phyloP scores from a whole-genome alignment of 2,888 invertebrate genomes.

The Drosophila nr. medialis region DNA sequence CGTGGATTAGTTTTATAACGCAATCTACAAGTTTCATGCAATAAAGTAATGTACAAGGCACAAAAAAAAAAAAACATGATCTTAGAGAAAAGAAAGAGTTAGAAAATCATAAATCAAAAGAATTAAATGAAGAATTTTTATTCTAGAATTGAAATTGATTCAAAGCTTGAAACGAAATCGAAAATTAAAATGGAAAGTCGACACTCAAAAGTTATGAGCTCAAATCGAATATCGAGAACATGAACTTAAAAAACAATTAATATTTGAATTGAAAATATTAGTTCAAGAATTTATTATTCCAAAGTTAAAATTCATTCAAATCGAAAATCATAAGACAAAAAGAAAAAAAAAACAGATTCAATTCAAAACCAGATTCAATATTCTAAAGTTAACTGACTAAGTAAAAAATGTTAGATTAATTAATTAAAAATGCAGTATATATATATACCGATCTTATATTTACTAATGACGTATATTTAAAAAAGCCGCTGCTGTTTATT shows the following conservation, averaged over 20 bases:
- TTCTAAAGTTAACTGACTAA: neutral
- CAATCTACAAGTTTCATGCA: conserved; percentile 15
- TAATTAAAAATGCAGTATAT: neutral
- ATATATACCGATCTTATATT: neutral
- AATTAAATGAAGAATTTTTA: too few species aligned
- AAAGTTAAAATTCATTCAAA: neutral
- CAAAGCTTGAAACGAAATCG: neutral
- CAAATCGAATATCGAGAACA: neutral
- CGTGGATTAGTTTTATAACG: conserved; percentile 5
- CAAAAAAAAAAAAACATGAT: too few species aligned
- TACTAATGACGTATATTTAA: neutral
- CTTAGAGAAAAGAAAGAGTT: neutral
- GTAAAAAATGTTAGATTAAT: neutral
- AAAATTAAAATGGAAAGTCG: neutral
- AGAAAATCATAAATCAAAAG: neutral
- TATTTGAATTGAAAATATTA: neutral
- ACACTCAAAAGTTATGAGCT: neutral
- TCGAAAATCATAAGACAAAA: neutral
- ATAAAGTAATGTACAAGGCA: too few species aligned
- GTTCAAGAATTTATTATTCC: neutral
- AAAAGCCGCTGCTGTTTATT: neutral
- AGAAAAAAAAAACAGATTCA: neutral
- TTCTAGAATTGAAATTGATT: neutral
- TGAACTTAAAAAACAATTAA: neutral
- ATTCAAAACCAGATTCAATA: neutral